These are phyloP conservation scores for Neotoxoptera formosana DNA, from an alignment of 1,140 invertebrate genomes.

Conservation along the genomic window DNA sequence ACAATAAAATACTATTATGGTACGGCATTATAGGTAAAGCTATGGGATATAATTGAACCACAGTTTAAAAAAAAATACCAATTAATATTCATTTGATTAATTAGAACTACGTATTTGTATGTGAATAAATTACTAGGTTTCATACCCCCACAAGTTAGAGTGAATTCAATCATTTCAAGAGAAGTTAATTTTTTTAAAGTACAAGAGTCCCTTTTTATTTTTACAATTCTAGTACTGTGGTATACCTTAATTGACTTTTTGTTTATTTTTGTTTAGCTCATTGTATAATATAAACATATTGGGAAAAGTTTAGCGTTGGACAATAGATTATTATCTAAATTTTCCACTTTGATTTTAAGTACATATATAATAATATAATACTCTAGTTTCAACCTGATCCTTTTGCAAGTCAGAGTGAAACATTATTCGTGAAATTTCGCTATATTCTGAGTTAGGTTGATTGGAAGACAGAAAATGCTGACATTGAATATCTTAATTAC, in stretches of 20 bases:
- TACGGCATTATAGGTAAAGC: no score
- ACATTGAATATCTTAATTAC: background rate
- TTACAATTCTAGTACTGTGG: background rate
- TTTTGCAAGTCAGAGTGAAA: background rate
- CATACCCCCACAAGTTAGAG: no score
- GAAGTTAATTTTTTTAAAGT: no score
- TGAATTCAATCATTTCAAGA: no score
- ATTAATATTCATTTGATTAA: no score
- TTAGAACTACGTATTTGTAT: no score
- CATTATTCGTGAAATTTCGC: background rate
- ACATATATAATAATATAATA: background rate
- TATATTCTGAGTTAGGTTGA: background rate
- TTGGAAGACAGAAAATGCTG: background rate
- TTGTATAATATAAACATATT: background rate
- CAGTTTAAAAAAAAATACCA: no score
- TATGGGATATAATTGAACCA: no score
- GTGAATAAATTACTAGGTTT: no score
- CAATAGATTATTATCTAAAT: background rate
- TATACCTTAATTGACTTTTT: background rate
- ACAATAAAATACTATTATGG: no score
- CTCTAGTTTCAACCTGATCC: background rate
- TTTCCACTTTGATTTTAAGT: background rate
- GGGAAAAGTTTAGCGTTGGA: background rate
- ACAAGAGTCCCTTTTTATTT: background rate
- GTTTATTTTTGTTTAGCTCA: no score